These are phyloP conservation scores for Drosophila serrata DNA, from an alignment of 1,140 invertebrate species.

Conservation along the genomic window DNA sequence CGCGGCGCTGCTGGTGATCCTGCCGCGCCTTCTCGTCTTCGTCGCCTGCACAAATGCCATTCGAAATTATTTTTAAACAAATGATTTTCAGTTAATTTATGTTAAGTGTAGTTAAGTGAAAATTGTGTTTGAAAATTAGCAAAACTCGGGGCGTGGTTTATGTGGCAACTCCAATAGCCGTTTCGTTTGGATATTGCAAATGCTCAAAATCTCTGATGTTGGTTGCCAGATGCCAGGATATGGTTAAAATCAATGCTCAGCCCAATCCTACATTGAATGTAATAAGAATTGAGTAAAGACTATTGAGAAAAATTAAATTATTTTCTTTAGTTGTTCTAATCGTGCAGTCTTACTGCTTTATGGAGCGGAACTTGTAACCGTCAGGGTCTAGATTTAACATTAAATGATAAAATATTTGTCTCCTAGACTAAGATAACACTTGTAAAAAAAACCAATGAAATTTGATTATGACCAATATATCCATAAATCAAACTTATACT, in stretches of 20 bases:
- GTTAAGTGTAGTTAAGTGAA: slow-evolving; percentile 80
- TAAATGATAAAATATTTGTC: no score
- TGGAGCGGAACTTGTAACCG: no score
- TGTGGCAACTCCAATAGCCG: slow-evolving; percentile 61
- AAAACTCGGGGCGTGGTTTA: slow-evolving; percentile 64
- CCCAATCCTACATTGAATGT: background rate
- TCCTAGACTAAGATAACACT: no score
- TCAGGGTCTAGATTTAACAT: no score
- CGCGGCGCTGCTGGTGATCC: slow-evolving; percentile 23
- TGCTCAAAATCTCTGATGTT: background rate
- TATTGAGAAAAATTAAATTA: background rate
- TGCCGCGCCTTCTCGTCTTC: slow-evolving; percentile 20
- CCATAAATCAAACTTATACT: background rate
- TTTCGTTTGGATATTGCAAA: slow-evolving; percentile 24
- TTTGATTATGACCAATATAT: no score
- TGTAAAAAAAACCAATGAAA: no score
- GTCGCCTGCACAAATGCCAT: slow-evolving; percentile 48
- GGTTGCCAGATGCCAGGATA: slow-evolving; percentile 10
- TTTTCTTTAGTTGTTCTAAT: no score
- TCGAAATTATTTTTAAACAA: slow-evolving; percentile 78
- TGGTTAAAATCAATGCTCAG: background rate
- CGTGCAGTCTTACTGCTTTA: no score
- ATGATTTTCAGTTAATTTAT: slow-evolving; percentile 79
- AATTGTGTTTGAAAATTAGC: slow-evolving; percentile 75
- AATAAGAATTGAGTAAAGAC: background rate